Conservation (phyloP, 2,797 vertebrate species). For the Mormyrus hasselquistii region DNA sequence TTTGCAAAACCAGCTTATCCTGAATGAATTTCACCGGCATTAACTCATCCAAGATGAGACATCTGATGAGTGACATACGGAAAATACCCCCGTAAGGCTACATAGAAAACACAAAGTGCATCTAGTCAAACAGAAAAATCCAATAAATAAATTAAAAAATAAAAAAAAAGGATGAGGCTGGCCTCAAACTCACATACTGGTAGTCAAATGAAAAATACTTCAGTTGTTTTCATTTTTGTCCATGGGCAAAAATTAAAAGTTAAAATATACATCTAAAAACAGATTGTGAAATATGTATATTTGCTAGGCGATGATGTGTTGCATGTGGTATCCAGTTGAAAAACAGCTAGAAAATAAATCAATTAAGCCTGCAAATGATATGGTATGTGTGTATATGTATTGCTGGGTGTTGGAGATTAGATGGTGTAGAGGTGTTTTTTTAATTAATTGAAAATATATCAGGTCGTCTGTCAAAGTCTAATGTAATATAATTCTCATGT, state of each 20-base stretch:
- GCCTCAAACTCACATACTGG: neutral
- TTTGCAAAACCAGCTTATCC: too few relatives aligned
- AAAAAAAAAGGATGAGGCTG: too few relatives aligned
- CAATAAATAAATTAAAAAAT: too few relatives aligned
- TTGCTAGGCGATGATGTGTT: neutral
- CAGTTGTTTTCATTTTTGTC: neutral
- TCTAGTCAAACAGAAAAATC: too few relatives aligned
- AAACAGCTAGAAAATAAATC: neutral
- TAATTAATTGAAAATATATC: conserved; percentile 27
- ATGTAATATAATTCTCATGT: conserved; percentile 28
- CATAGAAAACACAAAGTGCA: too few relatives aligned
- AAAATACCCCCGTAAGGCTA: too few relatives aligned
- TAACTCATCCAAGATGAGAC: too few relatives aligned
- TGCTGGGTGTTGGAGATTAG: neutral
- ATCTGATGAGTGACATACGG: too few relatives aligned
- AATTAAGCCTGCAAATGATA: neutral
- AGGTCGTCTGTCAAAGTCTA: conserved; percentile 21
- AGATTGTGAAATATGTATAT: neutral
- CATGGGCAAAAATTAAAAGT: neutral
- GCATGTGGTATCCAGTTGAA: neutral
- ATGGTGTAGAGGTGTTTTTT: too few relatives aligned
- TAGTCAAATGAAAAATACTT: neutral
- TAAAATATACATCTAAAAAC: neutral
- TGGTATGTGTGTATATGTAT: neutral
- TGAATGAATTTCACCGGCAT: too few relatives aligned